A percentile compares a stretch with the other conserved stretches of the same genome.
Conservation (phyloP, 2,113 vertebrate species). For the Ptilorrhoa leucosticta region DNA sequence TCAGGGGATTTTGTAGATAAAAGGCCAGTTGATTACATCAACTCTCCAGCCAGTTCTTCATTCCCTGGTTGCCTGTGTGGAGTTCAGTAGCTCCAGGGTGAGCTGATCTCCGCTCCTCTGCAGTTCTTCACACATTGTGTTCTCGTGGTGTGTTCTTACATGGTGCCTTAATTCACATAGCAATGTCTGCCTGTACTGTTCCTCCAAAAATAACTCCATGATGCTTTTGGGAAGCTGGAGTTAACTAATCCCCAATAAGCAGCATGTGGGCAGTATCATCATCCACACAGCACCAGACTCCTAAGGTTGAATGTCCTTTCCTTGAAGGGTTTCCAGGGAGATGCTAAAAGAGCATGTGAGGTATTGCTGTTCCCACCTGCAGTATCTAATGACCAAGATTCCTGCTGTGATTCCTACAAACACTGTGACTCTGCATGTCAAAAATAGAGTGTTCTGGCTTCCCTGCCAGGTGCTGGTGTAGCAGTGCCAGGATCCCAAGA, state of each 20-base stretch:
- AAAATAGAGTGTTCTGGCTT: neutral
- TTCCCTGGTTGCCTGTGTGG: neutral
- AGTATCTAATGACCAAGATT: neutral
- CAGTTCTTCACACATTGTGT: neutral
- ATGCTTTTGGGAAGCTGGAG: neutral
- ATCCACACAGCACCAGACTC: neutral
- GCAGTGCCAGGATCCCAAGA: neutral
- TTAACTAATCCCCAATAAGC: neutral
- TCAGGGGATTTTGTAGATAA: neutral
- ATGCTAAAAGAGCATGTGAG: neutral
- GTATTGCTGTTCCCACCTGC: neutral
- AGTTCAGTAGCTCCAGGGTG: neutral
- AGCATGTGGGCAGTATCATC: neutral
- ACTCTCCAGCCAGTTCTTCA: neutral
- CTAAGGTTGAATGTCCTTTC: neutral
- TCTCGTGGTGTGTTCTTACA: neutral
- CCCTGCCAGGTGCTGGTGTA: neutral
- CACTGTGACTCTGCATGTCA: neutral
- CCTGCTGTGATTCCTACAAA: neutral
- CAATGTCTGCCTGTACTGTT: neutral
- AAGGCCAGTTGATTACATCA: neutral
- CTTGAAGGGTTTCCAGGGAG: neutral
- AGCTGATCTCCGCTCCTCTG: neutral
- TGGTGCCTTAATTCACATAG: neutral
- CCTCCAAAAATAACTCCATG: neutral